Percentiles rank a stretch among this genome's conserved stretches.
These are phyloP conservation scores for Steatocranus sp. DNA, from an alignment of 2,797 vertebrate genomes.

Conservation along the genomic window DNA sequence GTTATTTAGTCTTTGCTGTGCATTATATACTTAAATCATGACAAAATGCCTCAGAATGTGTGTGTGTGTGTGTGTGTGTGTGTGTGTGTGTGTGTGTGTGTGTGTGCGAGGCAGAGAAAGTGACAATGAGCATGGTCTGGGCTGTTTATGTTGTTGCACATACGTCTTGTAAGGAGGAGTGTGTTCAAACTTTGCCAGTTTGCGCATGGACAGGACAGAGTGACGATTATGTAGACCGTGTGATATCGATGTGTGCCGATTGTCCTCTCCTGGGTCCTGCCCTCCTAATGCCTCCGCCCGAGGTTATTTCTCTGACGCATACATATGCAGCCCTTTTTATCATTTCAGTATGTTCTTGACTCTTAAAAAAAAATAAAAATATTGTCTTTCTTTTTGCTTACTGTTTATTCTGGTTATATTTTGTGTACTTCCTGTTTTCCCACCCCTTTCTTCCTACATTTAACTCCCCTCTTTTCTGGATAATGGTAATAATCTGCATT, in stretches of 20 bases:
- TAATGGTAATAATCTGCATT: not conserved
- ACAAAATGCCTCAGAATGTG: not conserved
- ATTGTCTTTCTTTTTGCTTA: not conserved
- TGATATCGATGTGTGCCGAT: conserved; percentile 58
- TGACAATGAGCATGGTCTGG: not conserved
- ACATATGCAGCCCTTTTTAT: not conserved
- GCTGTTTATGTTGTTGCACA: not conserved
- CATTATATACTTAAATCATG: not conserved
- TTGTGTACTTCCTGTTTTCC: not conserved
- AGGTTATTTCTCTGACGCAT: conserved; percentile 27
- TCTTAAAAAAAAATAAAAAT: not conserved
- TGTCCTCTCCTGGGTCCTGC: conserved; percentile 49
- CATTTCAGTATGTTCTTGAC: conserved; percentile 14
- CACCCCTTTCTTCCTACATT: not conserved
- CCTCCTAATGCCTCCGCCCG: conserved; percentile 25
- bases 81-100: not conserved
- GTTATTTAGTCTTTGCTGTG: conserved; percentile 15
- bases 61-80: not conserved
- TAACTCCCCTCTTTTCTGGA: not conserved
- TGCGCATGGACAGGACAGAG: not conserved
- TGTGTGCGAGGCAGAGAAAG: not conserved
- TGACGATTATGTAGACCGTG: conserved; percentile 1
- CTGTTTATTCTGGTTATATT: not conserved
- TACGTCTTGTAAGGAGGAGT: not conserved
- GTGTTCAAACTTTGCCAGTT: not conserved